Base-by-base conservation (phyloP, 2,888 invertebrate genomes). In the Mallateleia sp. region DNA sequence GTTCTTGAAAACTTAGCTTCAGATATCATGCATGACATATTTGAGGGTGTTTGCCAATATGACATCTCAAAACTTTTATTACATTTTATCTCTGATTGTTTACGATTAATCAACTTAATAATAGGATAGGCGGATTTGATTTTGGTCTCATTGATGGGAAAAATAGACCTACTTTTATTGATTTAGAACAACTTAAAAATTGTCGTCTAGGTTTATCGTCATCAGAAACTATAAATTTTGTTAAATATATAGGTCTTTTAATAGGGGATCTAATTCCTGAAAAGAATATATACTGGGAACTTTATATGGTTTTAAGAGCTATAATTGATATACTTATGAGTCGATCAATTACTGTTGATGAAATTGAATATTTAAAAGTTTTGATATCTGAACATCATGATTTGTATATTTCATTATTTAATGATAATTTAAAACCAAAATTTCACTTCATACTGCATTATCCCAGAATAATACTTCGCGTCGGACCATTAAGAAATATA, bases 401-500 rank as follows among this genome's bases (percentile, higher is more conserved):
- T 9, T 8, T 32, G 4, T 38, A 38, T 38, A 11, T 38, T 38
- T 38, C 14, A 38, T 54, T 54, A 7, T 77, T 77, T 32, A 25
- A 52, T 18, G 1, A 9, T 20, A 14, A 9, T 9, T 15, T 77
- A 1, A 56, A 45, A 32, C 77, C 66, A 5, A 77, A 77, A 28
- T 11, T 45, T 28, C 77, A 77, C 28, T 62, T 38, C 8, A 77
- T 77, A 66, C 18, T 77, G 22, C 77, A 77, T 67, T 79, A 52
- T 60, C 15, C 9, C n/a, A n/a, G 50, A 62, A 62, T 52, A 8
- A 80, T 71, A 1, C 15, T 14, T 25, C 6, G 24, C 9, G 18
- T 80, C 20, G 80, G 80, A 2, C 72, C 80, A 2, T 28, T 80
- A 20, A 28, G n/a, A 38, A 71, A 80, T 34, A 34, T 80, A 42